A percentile compares a stretch with the other conserved stretches of the same genome.
Conservation (phyloP, 2,888 invertebrate species). For the Ochropleura plecta region DNA sequence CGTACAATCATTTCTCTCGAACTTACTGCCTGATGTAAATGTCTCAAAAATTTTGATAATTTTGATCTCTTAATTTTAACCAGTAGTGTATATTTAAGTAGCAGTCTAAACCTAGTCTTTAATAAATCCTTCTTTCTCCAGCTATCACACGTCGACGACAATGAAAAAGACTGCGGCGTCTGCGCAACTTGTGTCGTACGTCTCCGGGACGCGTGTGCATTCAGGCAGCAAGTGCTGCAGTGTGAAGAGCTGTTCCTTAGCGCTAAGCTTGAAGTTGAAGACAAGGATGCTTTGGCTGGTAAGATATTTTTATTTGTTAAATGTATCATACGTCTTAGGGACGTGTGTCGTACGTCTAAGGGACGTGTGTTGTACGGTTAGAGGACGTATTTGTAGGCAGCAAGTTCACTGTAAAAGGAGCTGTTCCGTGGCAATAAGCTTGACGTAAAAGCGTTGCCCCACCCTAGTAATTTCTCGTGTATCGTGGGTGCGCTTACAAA, state of each 20-base stretch:
- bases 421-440: no score
- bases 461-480: no score
- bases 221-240: slow-evolving; percentile 83
- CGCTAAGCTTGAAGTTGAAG: slow-evolving; percentile 81
- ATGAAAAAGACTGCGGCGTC: slow-evolving; percentile 81
- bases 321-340: background rate
- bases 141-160: slow-evolving; percentile 85
- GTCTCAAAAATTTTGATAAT: no score
- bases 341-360: background rate
- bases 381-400: no score
- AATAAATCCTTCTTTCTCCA: slow-evolving; percentile 57
- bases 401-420: no score
- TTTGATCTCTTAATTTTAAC: no score
- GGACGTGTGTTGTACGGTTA: no score
- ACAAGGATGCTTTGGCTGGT: slow-evolving; percentile 74
- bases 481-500: no score
- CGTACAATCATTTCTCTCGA: no score
- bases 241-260: slow-evolving; percentile 85
- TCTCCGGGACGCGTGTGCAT: slow-evolving; percentile 83
- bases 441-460: no score
- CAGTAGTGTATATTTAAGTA: no score
- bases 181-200: slow-evolving; percentile 87
- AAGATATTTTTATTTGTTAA: background rate
- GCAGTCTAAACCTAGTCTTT: background rate
- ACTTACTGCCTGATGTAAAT: no score